phyloP scores from a whole-genome alignment of 2,113 vertebrate genomes.

The Callospermophilus lateralis region DNA sequence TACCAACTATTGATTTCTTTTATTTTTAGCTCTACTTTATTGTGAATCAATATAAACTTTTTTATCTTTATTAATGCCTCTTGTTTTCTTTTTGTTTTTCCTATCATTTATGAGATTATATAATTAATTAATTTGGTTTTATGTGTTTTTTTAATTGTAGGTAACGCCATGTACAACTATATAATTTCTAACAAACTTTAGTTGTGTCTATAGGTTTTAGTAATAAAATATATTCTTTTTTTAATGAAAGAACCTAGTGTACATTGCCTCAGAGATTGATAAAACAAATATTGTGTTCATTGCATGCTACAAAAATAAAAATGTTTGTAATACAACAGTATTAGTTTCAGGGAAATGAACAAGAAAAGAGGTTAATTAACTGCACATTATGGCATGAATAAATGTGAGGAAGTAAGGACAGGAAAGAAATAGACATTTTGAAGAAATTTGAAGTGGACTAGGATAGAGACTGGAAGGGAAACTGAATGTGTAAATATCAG shows the following conservation, averaged over 20 bases:
- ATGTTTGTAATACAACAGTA: not conserved
- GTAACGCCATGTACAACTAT: too few relatives aligned
- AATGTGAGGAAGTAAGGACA: not conserved
- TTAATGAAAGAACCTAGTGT: not conserved
- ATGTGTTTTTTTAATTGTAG: not conserved
- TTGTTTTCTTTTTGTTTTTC: not conserved
- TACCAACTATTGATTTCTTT: conserved; percentile 27
- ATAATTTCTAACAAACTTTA: not conserved
- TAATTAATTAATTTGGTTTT: not conserved
- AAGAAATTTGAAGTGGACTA: not conserved
- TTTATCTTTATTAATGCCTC: conserved; percentile 42
- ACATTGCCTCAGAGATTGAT: not conserved
- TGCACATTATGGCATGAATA: not conserved
- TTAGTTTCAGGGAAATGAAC: not conserved
- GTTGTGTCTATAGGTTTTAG: not conserved
- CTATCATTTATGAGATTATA: not conserved
- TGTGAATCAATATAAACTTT: not conserved
- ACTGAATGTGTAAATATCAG: not conserved
- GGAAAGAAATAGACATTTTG: not conserved
- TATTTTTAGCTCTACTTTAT: conserved; percentile 11
- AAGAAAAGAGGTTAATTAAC: not conserved
- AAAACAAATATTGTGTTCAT: not conserved
- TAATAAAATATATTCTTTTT: not conserved
- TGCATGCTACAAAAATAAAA: not conserved
- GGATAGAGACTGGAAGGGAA: not conserved